Evolutionary conservation across 2,113 vertebrate genomes (phyloP), one percentile per base, ranked within the genome.

Genomic region (Carassius gibelio): DNA sequence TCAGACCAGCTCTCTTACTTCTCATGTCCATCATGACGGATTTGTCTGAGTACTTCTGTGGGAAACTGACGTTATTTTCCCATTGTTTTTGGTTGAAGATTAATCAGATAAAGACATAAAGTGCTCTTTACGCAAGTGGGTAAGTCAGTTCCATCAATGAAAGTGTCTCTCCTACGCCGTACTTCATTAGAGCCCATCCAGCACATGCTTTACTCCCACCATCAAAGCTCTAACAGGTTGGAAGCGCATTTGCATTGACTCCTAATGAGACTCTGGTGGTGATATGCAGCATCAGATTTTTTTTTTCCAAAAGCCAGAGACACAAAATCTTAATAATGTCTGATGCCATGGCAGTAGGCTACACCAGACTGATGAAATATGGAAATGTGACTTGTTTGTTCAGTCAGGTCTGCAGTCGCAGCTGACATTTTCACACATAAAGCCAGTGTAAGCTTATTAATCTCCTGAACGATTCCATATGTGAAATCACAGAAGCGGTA

Each of bases 251-350:
- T 85, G 86, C 86, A 85, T 89, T 87, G 62, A 50, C 80, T 87
- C 52, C 55, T 87, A 87, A 85, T 87, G 59, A 83, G 75, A 83
- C 66, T 42, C 30, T 84, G 36, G 75, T 13, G 30, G 66, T 80
- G 80, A 80, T 55, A 71, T 55, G 59, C 83, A 36, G 62, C 80
- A 87, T 89, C 23, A 66, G 69, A 85, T 85, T 85, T 30, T 48
- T 74, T 89, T 38, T 84, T 77, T 75, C 77, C 81, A 84, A 83
- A 86, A 85, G 75, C 61, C 59, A 79, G 69, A 81, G 64, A 82
- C 88, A 89, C 87, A 86, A 89, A 89, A 89, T 55, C 76, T 71
- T 75, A 89, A 86, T 87, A 84, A 89, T 86, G 81, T 83, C 69
- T 81, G 84, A 84, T 75, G 57, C 57, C 85, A 81, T 42, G 42